Evolutionary conservation across 2,888 invertebrate species (phyloP), one percentile per base, ranked within the genome.

Genomic region (Caenorhabditis zanzibari): DNA sequence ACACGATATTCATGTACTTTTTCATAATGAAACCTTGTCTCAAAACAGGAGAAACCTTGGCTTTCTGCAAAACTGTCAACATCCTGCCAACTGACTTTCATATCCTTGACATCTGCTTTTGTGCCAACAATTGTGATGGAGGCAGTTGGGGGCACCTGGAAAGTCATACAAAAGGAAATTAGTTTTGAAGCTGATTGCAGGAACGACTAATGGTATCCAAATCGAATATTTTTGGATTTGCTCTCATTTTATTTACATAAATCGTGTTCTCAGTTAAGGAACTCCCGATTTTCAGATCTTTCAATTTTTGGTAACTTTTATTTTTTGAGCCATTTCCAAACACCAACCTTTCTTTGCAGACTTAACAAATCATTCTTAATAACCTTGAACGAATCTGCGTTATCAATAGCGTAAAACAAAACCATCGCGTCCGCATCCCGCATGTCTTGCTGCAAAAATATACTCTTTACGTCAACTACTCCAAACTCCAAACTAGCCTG

Each of bases 1-100:
- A n/a, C n/a, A n/a, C n/a, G n/a, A n/a, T n/a, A n/a, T n/a, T n/a
- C n/a, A n/a, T n/a, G n/a, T n/a, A n/a, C n/a, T n/a, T n/a, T n/a
- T n/a, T n/a, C n/a, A n/a, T n/a, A n/a, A n/a, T n/a, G n/a, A 44
- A 14, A 68, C 66, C 66, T 68, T 54, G 68, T 68, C 32, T 68
- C 68, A 68, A 68, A 68, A 38, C 68, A 54, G 4, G 68, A 68
- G 26, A 68, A 68, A 16, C 68, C 68, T 54, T 68, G 54, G 1
- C 12, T 22, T 14, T 68, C 68, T 32, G 54, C 54, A 54, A 68
- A 68, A 1, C 32, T 26, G 35, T 68, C 68, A 0, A 68, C 68
- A 38, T 68, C 68, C 0, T 38, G 35, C 68, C 68, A 68, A 7
- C 12, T 6, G 24, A 68, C 68, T 38, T 54, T 28, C 22, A 68